A percentile compares a stretch with the other conserved stretches of the same genome.
Conservation (phyloP, 2,888 invertebrate genomes). For the Mactromeris polynyma region DNA sequence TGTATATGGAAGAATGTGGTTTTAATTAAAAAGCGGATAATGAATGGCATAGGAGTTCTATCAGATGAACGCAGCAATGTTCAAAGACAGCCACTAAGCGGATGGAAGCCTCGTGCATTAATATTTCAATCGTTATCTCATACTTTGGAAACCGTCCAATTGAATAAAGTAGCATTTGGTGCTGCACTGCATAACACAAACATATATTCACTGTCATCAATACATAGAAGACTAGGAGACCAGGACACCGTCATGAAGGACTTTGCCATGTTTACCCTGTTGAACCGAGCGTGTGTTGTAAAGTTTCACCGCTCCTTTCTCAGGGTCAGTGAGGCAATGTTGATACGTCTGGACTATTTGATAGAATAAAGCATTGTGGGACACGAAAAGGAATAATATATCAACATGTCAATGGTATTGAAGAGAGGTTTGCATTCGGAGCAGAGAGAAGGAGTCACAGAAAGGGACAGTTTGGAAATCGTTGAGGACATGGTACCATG, state of each 20-base stretch:
- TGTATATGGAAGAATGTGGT: neutral
- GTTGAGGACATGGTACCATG: too few relatives aligned
- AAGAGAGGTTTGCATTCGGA: neutral
- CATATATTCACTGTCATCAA: neutral
- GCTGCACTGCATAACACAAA: neutral
- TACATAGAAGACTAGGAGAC: neutral
- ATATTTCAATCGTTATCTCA: neutral
- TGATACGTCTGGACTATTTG: constrained; percentile 15
- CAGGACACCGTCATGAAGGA: neutral
- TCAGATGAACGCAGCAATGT: neutral
- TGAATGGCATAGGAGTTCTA: neutral
- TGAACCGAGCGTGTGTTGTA: constrained; percentile 85
- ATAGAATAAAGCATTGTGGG: neutral
- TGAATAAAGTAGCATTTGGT: neutral
- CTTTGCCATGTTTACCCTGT: constrained; percentile 84
- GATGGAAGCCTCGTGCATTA: neutral
- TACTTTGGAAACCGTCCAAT: neutral
- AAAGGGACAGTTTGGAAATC: neutral
- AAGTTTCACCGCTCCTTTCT: constrained; percentile 82
- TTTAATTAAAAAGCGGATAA: neutral
- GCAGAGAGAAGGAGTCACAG: neutral
- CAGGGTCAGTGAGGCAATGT: constrained; percentile 81
- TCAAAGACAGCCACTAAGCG: neutral
- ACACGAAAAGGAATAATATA: neutral
- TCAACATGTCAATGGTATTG: neutral